Evolutionary conservation across 1,140 invertebrate genomes (phyloP), one percentile per base, ranked within the genome.

Genomic region (Trichonephila clavata): DNA sequence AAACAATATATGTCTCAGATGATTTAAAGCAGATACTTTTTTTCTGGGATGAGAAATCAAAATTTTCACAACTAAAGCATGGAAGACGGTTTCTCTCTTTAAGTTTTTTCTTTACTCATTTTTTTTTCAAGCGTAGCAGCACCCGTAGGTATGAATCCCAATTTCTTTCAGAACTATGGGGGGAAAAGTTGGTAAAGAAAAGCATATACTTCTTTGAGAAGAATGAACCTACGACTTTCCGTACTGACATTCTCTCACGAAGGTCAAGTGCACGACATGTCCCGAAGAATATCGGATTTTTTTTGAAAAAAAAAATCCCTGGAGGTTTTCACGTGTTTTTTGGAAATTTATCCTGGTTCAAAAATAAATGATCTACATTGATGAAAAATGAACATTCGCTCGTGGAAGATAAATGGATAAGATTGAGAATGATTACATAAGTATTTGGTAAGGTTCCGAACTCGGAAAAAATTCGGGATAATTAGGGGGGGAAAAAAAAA

Each of bases 251-350:
- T 77, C 71, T 39, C 71, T 77, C 71, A 77, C 71, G n/a, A 43
- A 92, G 91, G 90, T 92, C 90, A 92, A 92, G 90, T 86, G 90
- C 39, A 86, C 59, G 61, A 86, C n/a, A 43, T 68, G 80, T 83
- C 77, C 60, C 27, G 60, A 59, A 83, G 87, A 77, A 10, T 27
- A 32, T 77, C 59, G 16, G 57, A 59, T 39, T 18, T 18, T 83
- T 80, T 24, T 59, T 60, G 13, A 0, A 27, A 61, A 39, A 39
- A 39, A 39, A 2, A 39, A 86, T 43, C 80, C 83, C 63, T 16
- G 7, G 71, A 63, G 50, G 63, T 39, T 92, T 92, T 92, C 63
- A 86, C 83, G 63, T 71, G 63, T 84, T 92, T 1, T 71, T 10
- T 6, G 27, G 77, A 20, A 65, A 92, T 86, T 71, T 86, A 71